Conservation (phyloP, 64 coral and sea anemone genomes). For the Cladopsammia gracilis region DNA sequence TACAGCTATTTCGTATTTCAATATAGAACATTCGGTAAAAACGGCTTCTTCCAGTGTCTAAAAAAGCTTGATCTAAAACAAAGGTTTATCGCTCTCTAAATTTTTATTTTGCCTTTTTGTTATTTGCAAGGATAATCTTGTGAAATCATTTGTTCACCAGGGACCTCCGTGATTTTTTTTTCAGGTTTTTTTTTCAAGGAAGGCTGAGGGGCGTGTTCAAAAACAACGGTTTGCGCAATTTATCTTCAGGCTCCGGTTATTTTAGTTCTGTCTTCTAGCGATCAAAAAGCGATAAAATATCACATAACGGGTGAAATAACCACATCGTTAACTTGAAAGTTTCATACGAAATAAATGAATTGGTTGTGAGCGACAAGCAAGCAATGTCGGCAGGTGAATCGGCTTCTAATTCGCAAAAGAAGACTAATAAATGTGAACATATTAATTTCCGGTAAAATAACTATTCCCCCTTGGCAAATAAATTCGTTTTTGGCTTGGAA, state of each 20-base stretch:
- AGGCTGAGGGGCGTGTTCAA: not conserved
- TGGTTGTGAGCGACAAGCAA: constrained; percentile 22
- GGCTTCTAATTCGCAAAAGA: constrained; percentile 65
- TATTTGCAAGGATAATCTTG: too few species aligned
- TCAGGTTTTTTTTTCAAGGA: not conserved
- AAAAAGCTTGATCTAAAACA: too few species aligned
- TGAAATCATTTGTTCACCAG: too few species aligned
- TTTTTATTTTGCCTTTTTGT: too few species aligned
- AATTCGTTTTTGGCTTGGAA: constrained; percentile 38
- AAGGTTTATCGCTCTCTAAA: too few species aligned
- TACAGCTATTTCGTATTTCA: too few species aligned
- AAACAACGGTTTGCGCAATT: not conserved
- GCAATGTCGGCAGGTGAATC: constrained; percentile 36
- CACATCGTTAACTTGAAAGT: constrained; percentile 10
- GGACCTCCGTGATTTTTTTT: too few species aligned
- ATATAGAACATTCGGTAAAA: too few species aligned
- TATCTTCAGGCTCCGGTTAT: not conserved
- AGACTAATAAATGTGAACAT: constrained; percentile 64
- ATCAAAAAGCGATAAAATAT: not conserved
- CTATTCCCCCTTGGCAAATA: constrained; percentile 41
- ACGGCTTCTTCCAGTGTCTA: too few species aligned
- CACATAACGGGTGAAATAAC: not conserved
- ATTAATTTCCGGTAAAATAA: constrained; percentile 74
- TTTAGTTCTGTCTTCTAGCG: not conserved
- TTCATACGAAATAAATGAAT: constrained; percentile 63